Percentiles rank a stretch among this genome's conserved stretches.
Conservation (phyloP, 2,113 vertebrate species). For the Neolamprologus caudopunctatus region DNA sequence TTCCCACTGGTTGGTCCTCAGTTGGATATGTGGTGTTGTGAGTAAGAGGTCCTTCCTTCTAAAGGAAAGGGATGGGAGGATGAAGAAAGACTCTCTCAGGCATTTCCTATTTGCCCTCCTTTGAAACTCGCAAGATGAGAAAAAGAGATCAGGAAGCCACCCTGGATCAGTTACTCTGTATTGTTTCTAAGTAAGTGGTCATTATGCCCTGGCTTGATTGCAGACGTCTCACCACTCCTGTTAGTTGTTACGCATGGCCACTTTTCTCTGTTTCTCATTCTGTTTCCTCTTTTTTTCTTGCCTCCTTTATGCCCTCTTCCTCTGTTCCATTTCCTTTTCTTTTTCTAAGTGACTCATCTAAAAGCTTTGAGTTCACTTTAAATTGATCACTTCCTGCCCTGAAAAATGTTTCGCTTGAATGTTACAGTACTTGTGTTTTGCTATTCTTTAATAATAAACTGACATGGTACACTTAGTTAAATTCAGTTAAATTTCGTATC, state of each 20-base stretch:
- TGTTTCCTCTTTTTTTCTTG: not conserved
- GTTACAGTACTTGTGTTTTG: not conserved
- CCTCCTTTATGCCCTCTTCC: not conserved
- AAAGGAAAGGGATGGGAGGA: conserved; percentile 20
- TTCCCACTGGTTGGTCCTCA: not conserved
- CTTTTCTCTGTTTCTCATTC: not conserved
- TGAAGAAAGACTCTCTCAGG: not conserved
- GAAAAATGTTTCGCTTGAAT: not conserved
- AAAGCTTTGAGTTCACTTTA: not conserved
- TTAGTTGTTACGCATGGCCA: not conserved
- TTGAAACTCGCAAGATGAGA: conserved; percentile 17
- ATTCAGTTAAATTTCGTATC: not conserved
- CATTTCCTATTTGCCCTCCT: conserved; percentile 48
- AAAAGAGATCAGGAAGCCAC: conserved; percentile 6
- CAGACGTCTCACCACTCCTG: not conserved
- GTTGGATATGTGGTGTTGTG: not conserved
- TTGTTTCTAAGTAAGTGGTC: conserved; percentile 32
- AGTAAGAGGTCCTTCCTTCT: not conserved
- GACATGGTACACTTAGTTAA: not conserved
- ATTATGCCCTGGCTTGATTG: not conserved
- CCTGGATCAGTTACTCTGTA: not conserved
- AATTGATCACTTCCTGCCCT: not conserved
- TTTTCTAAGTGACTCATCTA: not conserved
- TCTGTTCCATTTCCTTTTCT: not conserved
- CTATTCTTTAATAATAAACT: not conserved